Evolutionary conservation across 2,113 vertebrate species (phyloP).

Genomic region (Pelecanoides urinatrix): DNA sequence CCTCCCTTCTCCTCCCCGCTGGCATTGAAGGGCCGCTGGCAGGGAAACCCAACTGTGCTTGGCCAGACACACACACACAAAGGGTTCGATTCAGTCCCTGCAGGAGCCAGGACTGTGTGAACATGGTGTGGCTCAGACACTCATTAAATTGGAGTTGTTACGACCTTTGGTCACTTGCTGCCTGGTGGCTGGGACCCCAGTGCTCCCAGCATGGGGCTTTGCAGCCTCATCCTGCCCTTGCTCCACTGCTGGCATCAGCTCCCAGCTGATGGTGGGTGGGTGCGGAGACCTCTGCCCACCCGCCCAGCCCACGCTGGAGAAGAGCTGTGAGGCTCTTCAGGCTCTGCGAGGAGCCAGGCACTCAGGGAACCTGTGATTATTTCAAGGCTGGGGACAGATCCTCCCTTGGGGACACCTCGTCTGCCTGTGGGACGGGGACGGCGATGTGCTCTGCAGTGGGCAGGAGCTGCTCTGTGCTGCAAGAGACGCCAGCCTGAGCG

Average conservation of each 20-base stretch:
- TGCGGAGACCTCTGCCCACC: background rate
- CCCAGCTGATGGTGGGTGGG: background rate
- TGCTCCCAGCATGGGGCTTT: background rate
- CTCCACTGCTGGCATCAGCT: background rate
- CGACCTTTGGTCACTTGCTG: background rate
- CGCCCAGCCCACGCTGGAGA: background rate
- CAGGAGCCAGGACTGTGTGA: background rate
- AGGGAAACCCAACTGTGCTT: fast-evolving
- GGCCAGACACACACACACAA: background rate
- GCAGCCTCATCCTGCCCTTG: background rate
- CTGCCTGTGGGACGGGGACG: background rate
- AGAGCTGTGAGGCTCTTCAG: background rate
- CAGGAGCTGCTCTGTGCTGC: background rate
- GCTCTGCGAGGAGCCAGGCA: background rate
- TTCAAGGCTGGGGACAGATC: background rate
- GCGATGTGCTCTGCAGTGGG: background rate
- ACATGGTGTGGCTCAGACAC: fast-evolving
- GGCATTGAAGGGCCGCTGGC: background rate
- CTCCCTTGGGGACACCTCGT: background rate
- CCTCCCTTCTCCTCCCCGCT: background rate
- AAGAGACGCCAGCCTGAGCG: background rate
- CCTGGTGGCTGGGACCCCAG: fast-evolving
- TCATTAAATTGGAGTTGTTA: background rate
- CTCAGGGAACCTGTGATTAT: background rate
- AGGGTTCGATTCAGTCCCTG: background rate